phyloP scores from a whole-genome alignment of 1,140 invertebrate genomes.

The Venturia canescens region DNA sequence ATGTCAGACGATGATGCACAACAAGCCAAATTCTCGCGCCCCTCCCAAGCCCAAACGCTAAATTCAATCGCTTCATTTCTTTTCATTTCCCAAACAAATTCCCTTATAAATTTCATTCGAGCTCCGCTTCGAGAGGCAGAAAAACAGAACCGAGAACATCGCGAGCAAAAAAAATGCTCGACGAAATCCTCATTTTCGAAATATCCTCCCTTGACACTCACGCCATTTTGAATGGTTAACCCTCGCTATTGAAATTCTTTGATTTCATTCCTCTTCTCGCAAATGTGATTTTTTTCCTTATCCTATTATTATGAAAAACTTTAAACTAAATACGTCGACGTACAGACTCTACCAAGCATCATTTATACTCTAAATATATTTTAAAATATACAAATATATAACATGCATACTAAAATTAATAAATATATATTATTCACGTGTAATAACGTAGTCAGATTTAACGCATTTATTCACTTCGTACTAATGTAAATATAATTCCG shows the following conservation, averaged over 20 bases:
- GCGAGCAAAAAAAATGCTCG: too few relatives aligned
- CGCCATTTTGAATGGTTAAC: neutral
- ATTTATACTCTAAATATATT: neutral
- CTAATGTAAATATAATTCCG: conserved; percentile 30
- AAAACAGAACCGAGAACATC: too few relatives aligned
- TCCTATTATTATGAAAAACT: neutral
- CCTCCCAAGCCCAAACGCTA: conserved; percentile 61
- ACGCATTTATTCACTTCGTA: conserved; percentile 29
- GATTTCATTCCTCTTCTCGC: conserved; percentile 18
- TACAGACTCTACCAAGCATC: too few relatives aligned
- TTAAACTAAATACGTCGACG: too few relatives aligned
- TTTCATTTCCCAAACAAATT: neutral
- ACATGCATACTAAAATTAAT: conserved; percentile 30
- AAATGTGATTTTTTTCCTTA: conserved; percentile 34
- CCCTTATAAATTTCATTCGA: neutral
- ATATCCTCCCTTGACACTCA: neutral
- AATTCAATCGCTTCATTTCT: neutral
- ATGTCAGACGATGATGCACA: conserved; percentile 90
- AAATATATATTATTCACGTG: conserved; percentile 30
- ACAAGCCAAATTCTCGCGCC: conserved; percentile 82
- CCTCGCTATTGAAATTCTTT: conserved; percentile 2
- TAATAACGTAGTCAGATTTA: conserved; percentile 12
- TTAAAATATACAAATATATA: neutral
- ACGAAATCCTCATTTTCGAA: neutral
- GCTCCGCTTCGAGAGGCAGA: too few relatives aligned